Evolutionary conservation across 2,888 invertebrate genomes (phyloP), one percentile per base, ranked within the genome.

Genomic region (Brenthis ino): DNA sequence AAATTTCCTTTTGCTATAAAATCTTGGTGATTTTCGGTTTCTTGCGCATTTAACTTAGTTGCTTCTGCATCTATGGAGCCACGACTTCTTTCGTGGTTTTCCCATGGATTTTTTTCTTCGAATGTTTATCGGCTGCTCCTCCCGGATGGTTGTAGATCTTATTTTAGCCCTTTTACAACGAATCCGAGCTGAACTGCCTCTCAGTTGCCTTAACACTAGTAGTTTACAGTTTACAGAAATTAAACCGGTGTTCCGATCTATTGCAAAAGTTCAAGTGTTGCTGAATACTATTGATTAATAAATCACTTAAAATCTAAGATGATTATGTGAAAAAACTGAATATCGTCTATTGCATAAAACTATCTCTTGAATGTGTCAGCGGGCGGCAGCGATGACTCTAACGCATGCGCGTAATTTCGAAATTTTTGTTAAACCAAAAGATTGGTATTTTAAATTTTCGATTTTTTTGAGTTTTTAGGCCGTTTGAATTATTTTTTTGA

Each of bases 161-260:
- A 77, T 74, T 70, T 75, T 86, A 88, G 92, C 93, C 93, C 92
- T 86, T 75, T 78, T 75, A 80, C 86, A 85, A 89, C 88, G 79
- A 80, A 89, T 92, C 93, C 93, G 83, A 88, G 91, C 80, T 71
- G 87, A 90, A 84, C 87, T 83, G 84, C 88, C 87, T 82, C 60
- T 79, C 86, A 89, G 93, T 91, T 89, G 91, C 91, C 92, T 91
- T 91, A 91, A 84, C 88, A 86, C 90, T 92, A 92, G 85, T 92
- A 92, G 85, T 81, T 87, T 88, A 89, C 82, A 88, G 89, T 85
- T 83, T 85, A 84, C 85, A 82, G 77, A 88, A 91, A 89, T 87
- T 68, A 91, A 92, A 89, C 87, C 86, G 87, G 90, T 89, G 80
- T 76, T 75, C 72, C 76, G 81, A 81, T 86, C 79, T 89, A 82